A percentile compares a stretch with the other conserved stretches of the same genome.
Conservation (phyloP, 2,888 invertebrate genomes). For the Suillia variegata region DNA sequence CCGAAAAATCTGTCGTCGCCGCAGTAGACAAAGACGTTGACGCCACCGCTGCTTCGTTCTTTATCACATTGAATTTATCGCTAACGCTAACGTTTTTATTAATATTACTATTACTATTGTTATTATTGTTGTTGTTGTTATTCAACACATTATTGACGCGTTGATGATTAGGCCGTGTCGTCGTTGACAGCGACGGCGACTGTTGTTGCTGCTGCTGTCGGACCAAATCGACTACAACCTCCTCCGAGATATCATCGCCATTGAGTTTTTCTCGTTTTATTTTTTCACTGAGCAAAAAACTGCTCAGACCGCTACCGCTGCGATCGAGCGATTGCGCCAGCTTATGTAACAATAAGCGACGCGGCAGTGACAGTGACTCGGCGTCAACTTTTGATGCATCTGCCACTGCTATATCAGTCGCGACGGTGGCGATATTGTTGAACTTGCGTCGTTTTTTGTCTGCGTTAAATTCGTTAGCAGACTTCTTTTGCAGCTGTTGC, state of each 20-base stretch:
- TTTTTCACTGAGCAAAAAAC: conserved; percentile 35
- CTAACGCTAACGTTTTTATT: conserved; percentile 56
- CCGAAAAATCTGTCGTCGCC: no score
- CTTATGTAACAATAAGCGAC: conserved; percentile 43
- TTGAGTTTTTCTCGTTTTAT: conserved; percentile 45
- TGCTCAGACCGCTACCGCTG: conserved; percentile 26
- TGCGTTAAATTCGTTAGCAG: conserved; percentile 28
- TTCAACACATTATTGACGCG: conserved; percentile 48
- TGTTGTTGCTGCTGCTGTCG: conserved; percentile 30
- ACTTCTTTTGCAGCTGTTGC: conserved; percentile 38
- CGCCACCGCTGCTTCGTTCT: conserved; percentile 37
- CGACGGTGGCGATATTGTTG: conserved; percentile 19
- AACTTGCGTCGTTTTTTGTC: conserved; percentile 41
- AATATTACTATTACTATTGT: conserved; percentile 49
- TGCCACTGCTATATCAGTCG: conserved; percentile 5
- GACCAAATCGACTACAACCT: conserved; percentile 20
- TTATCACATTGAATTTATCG: conserved; percentile 62
- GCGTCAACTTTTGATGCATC: no score
- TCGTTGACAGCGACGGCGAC: conserved; percentile 20
- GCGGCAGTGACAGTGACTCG: conserved; percentile 32
- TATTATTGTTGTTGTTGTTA: conserved; percentile 46
- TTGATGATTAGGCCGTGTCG: conserved; percentile 34
- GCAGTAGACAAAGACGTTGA: no score
- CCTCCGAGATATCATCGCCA: conserved; percentile 31
- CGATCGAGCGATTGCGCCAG: conserved; percentile 44